Base-by-base conservation (phyloP, 1,140 invertebrate species). In the Panulirus ornatus region DNA sequence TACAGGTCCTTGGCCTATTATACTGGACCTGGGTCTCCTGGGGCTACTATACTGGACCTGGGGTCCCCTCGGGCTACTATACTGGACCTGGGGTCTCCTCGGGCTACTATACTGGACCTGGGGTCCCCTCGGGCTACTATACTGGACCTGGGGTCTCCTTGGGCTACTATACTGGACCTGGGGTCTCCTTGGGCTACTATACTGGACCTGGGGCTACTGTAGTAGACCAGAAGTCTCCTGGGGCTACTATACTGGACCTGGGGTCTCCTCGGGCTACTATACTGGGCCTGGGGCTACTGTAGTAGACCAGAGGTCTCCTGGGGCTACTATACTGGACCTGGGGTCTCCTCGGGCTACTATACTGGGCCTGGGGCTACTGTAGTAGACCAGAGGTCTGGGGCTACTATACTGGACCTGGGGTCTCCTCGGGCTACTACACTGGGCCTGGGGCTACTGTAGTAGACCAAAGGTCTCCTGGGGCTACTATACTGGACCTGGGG, bases 11-110 rank as follows among this genome's bases (percentile, higher is more conserved):
- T 34, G 40, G 6, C 34, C 73, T 40, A 11, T 11, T 76, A 38
- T 76, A 42, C 38, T 76, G 73, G 73, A 40, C 34, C 38, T 76
- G 38, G 38, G 38, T 44, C 40, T 42, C 34, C 44, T 76, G 71
- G 40, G 5, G 71, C 44, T 47, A 47, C 44, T 47, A 14, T 47
- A 14, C n/a, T 47, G 44, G 44, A 6, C 5, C 38, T 76, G 73
- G 40, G 38, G 73, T 42, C 73, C 38, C 44, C 36, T 76, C 34
- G 40, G 6, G 73, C 73, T 40, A 11, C 36, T 76, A 38, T 42
- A 42, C 27, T 76, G 73, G 73, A 40, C 34, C 38, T 76, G 38
- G 38, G 34, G 38, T 44, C 14, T 42, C 34, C 44, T 76, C 27
- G 40, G 5, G 71, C 44, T 47, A 47, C 44, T 47, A 14, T 47